Evolutionary conservation across 2,113 vertebrate species (phyloP).

Genomic region (Pao palembangensis): DNA sequence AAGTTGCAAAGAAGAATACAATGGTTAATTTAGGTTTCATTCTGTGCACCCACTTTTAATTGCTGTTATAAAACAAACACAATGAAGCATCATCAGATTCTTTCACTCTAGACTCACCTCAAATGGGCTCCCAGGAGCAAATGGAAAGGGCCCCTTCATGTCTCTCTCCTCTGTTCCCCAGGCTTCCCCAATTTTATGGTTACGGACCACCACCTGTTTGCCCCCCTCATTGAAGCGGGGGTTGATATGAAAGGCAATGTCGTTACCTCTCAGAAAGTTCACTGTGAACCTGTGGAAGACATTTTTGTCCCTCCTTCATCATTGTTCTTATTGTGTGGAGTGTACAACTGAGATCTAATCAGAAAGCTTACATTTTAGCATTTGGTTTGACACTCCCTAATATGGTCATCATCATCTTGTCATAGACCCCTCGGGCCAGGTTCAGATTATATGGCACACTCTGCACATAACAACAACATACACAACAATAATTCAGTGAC

Average conservation of each 20-base stretch:
- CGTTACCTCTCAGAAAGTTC: slow-evolving; percentile 76
- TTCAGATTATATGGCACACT: slow-evolving; percentile 76
- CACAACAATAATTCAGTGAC: background rate
- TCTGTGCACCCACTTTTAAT: no score
- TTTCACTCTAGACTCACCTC: slow-evolving; percentile 71
- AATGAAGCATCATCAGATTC: slow-evolving; percentile 43
- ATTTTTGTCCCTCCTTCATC: background rate
- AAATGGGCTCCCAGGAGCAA: slow-evolving; percentile 69
- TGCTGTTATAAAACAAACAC: no score
- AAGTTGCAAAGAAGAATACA: background rate
- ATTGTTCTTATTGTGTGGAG: no score
- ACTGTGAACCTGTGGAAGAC: slow-evolving; percentile 71
- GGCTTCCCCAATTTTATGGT: slow-evolving; percentile 70
- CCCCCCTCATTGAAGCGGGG: slow-evolving; percentile 74
- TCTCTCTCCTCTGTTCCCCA: slow-evolving; percentile 77
- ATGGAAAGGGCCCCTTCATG: slow-evolving; percentile 70
- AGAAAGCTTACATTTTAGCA: slow-evolving; percentile 72
- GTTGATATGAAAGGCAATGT: slow-evolving; percentile 79
- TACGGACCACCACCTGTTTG: slow-evolving; percentile 73
- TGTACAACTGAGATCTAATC: background rate
- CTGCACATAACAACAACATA: slow-evolving; percentile 33
- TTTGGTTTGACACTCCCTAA: slow-evolving; percentile 72
- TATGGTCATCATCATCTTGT: slow-evolving; percentile 80
- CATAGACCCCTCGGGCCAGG: slow-evolving; percentile 72
- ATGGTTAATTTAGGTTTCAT: background rate